A percentile compares a stretch with the other conserved stretches of the same genome.
Conservation (phyloP, 2,888 invertebrate species). For the Synanthedon formicaeformis region DNA sequence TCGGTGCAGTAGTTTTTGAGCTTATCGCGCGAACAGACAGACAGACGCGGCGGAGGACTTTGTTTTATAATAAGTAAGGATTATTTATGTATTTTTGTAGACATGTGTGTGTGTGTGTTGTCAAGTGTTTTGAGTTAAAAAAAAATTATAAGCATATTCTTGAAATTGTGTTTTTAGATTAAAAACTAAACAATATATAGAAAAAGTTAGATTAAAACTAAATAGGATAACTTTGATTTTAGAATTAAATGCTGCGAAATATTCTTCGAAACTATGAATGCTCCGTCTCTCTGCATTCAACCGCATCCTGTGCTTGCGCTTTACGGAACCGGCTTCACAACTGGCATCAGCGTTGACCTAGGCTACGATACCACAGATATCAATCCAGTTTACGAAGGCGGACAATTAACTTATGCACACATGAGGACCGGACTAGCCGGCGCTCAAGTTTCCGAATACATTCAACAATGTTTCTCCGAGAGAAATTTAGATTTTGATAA, state of each 20-base stretch:
- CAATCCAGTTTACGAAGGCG: constrained; percentile 46
- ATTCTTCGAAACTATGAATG: constrained; percentile 48
- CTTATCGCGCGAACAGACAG: no score
- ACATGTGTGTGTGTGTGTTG: no score
- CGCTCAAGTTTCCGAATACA: constrained; percentile 20
- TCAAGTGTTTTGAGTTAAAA: no score
- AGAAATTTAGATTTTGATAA: constrained; percentile 18
- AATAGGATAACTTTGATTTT: constrained; percentile 9
- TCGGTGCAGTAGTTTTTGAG: no score
- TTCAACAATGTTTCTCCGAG: constrained; percentile 21
- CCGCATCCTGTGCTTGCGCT: constrained; percentile 36
- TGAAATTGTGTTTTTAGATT: no score
- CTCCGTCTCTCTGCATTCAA: constrained; percentile 42
- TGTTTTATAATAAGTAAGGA: no score
- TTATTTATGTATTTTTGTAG: no score
- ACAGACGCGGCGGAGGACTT: no score
- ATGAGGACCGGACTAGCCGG: constrained; percentile 34
- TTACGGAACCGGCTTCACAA: constrained; percentile 44
- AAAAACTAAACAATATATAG: no score
- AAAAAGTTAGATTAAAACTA: no score
- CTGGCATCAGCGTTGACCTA: constrained; percentile 47
- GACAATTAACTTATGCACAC: constrained; percentile 34
- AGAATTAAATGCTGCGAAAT: constrained; percentile 49
- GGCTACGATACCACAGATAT: constrained; percentile 37
- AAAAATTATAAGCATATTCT: no score